Base-by-base conservation (phyloP, 2,888 invertebrate species). In the Tupiocoris notatus region DNA sequence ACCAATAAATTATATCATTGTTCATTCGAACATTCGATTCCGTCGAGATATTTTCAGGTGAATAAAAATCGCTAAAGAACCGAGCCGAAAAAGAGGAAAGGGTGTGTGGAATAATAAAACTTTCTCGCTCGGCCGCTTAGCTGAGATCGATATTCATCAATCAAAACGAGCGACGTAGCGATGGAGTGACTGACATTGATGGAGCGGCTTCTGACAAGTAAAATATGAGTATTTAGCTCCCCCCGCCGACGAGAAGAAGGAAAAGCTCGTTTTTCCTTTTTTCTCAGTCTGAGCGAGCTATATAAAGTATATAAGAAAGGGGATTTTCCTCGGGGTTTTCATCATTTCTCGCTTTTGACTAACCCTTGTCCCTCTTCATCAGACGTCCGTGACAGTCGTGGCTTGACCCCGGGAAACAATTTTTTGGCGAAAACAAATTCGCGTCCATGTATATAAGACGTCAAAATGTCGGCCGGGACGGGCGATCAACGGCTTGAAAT, bases 171-270 rank as follows among this genome's bases (percentile, higher is more conserved):
- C 65, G 76, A 68, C 61, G 76, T 18, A 57, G 18, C 65, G 76
- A 68, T 68, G 76, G 22, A 57, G 18, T 57, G 76, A 68, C 59
- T 76, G 76, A 76, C 68, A 39, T 76, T 76, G 76, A 76, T 76
- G 76, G 76, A 76, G 56, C 68, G 76, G 20, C 25, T 23, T 61
- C 68, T 68, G 76, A 76, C 76, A 76, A 76, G 76, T 76, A 68
- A 76, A 76, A 76, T 76, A 76, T 76, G 76, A 76, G 76, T 76
- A 76, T 76, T 76, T 76, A 76, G 76, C 73, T 39, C 25, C 16
- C 65, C 24, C 23, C 23, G 22, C 25, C 24, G n/a, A n/a, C n/a
- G n/a, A n/a, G n/a, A n/a, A n/a, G n/a, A n/a, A n/a, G 39, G 6
- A 39, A 39, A 39, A 39, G 39, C 39, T n/a, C n/a, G n/a, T n/a